Evolutionary conservation across 2,797 vertebrate genomes (phyloP).

Genomic region (Taeniopygia guttata): DNA sequence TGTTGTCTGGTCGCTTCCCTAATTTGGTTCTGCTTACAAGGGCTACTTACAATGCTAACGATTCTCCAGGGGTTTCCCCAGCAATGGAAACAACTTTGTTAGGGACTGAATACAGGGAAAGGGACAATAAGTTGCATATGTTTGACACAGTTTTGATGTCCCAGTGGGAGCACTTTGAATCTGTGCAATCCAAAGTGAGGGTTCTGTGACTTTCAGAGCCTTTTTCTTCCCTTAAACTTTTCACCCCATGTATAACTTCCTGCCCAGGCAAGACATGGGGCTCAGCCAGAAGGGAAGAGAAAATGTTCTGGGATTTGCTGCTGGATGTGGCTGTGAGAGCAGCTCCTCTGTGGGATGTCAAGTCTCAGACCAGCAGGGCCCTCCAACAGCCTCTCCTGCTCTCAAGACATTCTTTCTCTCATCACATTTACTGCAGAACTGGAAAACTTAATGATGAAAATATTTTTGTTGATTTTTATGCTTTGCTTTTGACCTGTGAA

Average conservation of each 20-base stretch:
- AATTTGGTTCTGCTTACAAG: conserved; percentile 18
- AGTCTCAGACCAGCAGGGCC: fast-evolving
- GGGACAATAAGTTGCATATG: neutral
- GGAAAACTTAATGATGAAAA: neutral
- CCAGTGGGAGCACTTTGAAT: neutral
- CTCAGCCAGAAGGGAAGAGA: neutral
- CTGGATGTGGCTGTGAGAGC: neutral
- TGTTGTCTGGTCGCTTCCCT: neutral
- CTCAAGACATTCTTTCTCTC: neutral
- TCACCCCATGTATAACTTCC: fast-evolving
- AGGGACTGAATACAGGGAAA: neutral
- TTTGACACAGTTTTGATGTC: neutral
- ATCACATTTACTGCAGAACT: neutral
- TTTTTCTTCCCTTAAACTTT: neutral
- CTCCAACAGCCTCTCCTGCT: neutral
- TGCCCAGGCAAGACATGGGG: neutral
- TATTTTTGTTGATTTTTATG: neutral
- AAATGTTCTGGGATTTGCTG: neutral
- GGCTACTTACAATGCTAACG: neutral
- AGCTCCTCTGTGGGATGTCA: neutral
- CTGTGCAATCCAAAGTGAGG: neutral
- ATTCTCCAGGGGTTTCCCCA: neutral
- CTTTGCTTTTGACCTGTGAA: conserved; percentile 3
- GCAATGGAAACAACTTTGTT: conserved; percentile 19
- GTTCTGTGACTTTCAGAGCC: fast-evolving